phyloP scores from a whole-genome alignment of 2,888 invertebrate genomes.

The Stenotaenia linearis region DNA sequence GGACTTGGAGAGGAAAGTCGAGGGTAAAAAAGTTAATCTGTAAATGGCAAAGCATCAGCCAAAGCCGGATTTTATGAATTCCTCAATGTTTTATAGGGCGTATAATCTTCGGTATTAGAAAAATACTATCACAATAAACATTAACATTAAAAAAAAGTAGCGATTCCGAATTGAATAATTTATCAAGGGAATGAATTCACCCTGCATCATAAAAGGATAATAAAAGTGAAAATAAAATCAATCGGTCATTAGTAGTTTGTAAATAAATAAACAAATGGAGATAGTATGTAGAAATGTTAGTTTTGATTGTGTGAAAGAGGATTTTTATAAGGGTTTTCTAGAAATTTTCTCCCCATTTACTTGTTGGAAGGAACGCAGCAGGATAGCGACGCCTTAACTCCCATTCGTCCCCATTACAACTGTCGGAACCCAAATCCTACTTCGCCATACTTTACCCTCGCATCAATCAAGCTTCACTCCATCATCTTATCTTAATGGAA shows the following conservation, averaged over 20 bases:
- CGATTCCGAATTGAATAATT: conserved; percentile 7
- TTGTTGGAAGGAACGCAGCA: neutral
- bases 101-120: neutral
- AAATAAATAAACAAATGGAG: no score
- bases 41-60: neutral
- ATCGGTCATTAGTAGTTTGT: neutral
- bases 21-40: conserved; percentile 8
- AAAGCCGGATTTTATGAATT: conserved; percentile 19
- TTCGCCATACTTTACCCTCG: conserved; percentile 1
- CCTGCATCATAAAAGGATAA: neutral
- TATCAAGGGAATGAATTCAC: neutral
- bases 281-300: neutral
- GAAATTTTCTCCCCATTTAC: conserved; percentile 11
- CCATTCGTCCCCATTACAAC: conserved; percentile 26
- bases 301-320: neutral
- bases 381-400: conserved; percentile 14
- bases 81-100: conserved; percentile 3
- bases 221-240: neutral
- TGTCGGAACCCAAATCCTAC: conserved; percentile 5
- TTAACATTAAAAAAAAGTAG: neutral
- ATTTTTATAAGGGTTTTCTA: neutral
- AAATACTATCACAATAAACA: conserved; percentile 2
- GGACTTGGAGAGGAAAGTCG: neutral
- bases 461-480: conserved; percentile 26
- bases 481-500: conserved; percentile 1